Evolutionary conservation across 2,797 vertebrate genomes (phyloP).

Genomic region (Labroides dimidiatus): DNA sequence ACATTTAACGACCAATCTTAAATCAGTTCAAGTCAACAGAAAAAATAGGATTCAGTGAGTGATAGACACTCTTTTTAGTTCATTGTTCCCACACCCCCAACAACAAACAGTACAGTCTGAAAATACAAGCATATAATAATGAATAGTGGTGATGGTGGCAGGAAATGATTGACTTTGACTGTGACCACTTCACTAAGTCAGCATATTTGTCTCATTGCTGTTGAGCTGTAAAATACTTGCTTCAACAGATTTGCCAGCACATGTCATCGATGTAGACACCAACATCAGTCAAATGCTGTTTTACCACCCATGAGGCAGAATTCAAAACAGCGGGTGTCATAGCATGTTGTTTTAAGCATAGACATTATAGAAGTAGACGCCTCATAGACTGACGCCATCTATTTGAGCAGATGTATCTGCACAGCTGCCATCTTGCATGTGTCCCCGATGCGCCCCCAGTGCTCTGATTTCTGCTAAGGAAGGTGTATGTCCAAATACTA

Average conservation of each 20-base stretch:
- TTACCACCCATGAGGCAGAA: constrained; percentile 41
- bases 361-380: no score
- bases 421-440: no score
- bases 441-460: no score
- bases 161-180: constrained; percentile 43
- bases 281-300: constrained; percentile 45
- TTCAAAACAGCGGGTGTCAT: constrained; percentile 29
- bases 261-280: constrained; percentile 51
- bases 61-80: not conserved
- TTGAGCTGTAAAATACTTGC: constrained; percentile 17
- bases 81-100: not conserved
- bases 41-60: constrained; percentile 8
- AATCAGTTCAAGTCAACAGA: not conserved
- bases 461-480: no score
- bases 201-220: constrained; percentile 51
- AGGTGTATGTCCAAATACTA: no score
- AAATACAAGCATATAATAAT: constrained; percentile 26
- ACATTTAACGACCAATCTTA: not conserved
- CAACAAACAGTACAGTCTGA: constrained; percentile 11
- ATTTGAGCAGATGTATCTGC: no score
- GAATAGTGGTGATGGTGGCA: constrained; percentile 28
- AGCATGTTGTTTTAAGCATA: constrained; percentile 40
- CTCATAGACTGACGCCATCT: no score
- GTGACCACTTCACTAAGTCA: constrained; percentile 49
- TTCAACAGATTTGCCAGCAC: constrained; percentile 52